These are phyloP conservation scores for Tamandua tetradactyla DNA, from an alignment of 2,797 vertebrate genomes.

Conservation along the genomic window DNA sequence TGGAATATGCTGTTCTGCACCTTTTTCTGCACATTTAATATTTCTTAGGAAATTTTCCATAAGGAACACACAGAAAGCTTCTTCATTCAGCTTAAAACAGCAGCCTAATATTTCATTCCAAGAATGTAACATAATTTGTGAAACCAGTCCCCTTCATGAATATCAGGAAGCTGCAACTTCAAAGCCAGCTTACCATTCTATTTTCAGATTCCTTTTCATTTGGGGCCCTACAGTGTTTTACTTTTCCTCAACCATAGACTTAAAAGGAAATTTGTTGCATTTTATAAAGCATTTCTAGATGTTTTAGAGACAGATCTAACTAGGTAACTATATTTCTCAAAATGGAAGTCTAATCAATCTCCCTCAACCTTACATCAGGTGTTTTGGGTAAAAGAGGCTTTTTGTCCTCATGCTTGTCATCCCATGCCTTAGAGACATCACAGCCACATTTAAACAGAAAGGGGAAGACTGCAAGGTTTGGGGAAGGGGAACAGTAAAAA, in stretches of 20 bases:
- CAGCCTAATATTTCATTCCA: not conserved
- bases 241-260: not conserved
- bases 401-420: not conserved
- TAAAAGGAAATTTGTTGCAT: not conserved
- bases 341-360: not conserved
- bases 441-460: not conserved
- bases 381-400: not conserved
- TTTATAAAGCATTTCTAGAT: not conserved
- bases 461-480: not conserved
- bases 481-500: not conserved
- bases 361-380: not conserved
- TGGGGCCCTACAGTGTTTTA: not conserved
- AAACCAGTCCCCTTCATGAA: not conserved
- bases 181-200: conserved; percentile 3
- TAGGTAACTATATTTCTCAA: not conserved
- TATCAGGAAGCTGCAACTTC: not conserved
- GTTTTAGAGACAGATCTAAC: not conserved
- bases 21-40: not conserved
- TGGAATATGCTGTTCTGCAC: not conserved
- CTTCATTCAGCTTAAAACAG: not conserved
- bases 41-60: not conserved
- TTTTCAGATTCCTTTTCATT: not conserved
- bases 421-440: not conserved
- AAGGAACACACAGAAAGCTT: not conserved
- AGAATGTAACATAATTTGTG: not conserved